Evolutionary conservation across 2,888 invertebrate genomes (phyloP).

Genomic region (Sarcophaga caerulescens): DNA sequence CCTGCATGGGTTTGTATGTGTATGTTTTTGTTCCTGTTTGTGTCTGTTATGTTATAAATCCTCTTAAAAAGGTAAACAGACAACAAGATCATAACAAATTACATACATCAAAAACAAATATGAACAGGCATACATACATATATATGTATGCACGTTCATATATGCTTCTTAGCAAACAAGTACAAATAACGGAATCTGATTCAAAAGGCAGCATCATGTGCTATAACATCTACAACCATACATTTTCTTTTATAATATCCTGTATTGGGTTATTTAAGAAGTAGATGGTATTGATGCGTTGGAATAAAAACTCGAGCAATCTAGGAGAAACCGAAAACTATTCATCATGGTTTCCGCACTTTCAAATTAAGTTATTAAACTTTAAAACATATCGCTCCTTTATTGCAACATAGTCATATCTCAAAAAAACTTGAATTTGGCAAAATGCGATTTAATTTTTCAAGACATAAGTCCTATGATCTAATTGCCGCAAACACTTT

Average conservation of each 20-base stretch:
- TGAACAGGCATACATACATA: conserved; percentile 10
- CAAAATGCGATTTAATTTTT: too few species aligned
- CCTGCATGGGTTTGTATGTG: background rate
- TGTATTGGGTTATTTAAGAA: background rate
- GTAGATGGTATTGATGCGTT: background rate
- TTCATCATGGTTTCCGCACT: too few species aligned
- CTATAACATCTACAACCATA: background rate
- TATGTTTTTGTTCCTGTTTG: background rate
- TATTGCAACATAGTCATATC: too few species aligned
- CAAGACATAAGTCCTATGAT: too few species aligned
- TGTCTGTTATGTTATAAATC: conserved; percentile 45
- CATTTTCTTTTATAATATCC: background rate
- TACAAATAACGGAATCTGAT: background rate
- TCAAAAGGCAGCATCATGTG: background rate
- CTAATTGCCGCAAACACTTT: too few species aligned
- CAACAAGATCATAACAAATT: conserved; percentile 62
- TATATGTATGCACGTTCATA: background rate
- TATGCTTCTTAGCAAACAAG: background rate
- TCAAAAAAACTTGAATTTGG: too few species aligned
- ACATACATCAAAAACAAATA: conserved; percentile 52
- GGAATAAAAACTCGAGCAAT: too few species aligned
- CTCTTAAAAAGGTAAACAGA: conserved; percentile 63
- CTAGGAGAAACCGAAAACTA: too few species aligned
- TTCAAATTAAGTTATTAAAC: too few species aligned
- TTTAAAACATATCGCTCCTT: too few species aligned